These are phyloP conservation scores for Collichthys lucidus DNA, from an alignment of 2,113 vertebrate species.

Conservation along the genomic window DNA sequence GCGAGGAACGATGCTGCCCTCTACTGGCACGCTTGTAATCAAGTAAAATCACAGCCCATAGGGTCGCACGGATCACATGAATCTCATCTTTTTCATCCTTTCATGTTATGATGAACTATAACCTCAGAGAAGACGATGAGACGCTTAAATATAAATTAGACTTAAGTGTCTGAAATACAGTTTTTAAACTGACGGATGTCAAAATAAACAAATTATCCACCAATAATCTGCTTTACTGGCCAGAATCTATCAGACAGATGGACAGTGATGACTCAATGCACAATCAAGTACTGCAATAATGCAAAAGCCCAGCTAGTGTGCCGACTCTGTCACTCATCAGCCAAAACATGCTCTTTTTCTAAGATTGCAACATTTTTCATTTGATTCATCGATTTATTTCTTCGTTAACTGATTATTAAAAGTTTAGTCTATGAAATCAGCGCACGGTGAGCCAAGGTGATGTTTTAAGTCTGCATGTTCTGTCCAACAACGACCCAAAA, in stretches of 20 bases:
- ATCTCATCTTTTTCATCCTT: background rate
- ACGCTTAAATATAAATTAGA: too few species aligned
- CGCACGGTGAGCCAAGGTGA: background rate
- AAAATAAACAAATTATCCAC: background rate
- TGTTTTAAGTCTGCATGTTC: background rate
- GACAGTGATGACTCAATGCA: background rate
- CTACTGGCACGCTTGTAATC: slow-evolving; percentile 48
- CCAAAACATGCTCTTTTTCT: too few species aligned
- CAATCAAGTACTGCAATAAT: background rate
- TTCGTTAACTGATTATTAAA: background rate
- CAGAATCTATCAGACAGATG: background rate
- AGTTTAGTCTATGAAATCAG: background rate
- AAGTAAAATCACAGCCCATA: background rate
- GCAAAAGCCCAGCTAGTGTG: too few species aligned
- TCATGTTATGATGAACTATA: too few species aligned
- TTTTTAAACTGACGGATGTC: background rate
- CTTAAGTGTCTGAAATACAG: background rate
- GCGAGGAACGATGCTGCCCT: slow-evolving; percentile 59
- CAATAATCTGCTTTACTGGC: background rate
- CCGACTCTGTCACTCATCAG: too few species aligned
- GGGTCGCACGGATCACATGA: background rate
- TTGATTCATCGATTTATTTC: background rate
- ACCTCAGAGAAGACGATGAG: too few species aligned
- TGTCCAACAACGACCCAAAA: background rate
- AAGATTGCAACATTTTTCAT: background rate